Percentiles rank a stretch among this genome's conserved stretches.
These are phyloP conservation scores for Onychomys arenicola DNA, from an alignment of 2,797 vertebrate species.

Conservation along the genomic window DNA sequence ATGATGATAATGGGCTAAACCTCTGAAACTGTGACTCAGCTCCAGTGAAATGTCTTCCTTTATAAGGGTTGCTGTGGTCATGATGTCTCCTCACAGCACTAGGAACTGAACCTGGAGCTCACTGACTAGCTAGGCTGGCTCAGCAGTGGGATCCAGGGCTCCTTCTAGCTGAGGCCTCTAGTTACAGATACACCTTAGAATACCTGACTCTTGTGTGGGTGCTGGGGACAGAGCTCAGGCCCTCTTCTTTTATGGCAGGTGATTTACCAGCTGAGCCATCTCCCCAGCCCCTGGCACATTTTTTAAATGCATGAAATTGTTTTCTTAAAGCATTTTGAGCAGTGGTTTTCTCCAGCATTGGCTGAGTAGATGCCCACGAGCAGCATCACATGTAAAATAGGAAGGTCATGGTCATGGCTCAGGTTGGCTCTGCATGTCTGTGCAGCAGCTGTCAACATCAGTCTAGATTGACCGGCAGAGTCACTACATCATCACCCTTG, in stretches of 20 bases:
- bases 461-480: background rate
- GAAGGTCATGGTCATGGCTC: background rate
- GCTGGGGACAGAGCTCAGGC: background rate
- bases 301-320: conserved; percentile 48
- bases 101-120: background rate
- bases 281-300: background rate
- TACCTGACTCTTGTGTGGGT: background rate
- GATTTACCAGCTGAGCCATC: background rate
- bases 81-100: no score
- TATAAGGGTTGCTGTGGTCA: background rate
- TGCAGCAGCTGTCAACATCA: accelerated
- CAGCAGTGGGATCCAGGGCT: background rate
- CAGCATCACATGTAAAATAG: conserved; percentile 40
- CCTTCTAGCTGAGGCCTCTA: background rate
- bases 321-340: conserved; percentile 38
- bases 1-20: background rate
- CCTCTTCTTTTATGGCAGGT: background rate
- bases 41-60: background rate
- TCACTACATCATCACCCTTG: no score
- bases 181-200: background rate
- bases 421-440: background rate
- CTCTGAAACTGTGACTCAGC: background rate
- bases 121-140: background rate
- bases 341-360: background rate
- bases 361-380: conserved; percentile 56